These are phyloP conservation scores for Prosapia bicincta DNA, from an alignment of 2,888 invertebrate genomes.

Conservation along the genomic window DNA sequence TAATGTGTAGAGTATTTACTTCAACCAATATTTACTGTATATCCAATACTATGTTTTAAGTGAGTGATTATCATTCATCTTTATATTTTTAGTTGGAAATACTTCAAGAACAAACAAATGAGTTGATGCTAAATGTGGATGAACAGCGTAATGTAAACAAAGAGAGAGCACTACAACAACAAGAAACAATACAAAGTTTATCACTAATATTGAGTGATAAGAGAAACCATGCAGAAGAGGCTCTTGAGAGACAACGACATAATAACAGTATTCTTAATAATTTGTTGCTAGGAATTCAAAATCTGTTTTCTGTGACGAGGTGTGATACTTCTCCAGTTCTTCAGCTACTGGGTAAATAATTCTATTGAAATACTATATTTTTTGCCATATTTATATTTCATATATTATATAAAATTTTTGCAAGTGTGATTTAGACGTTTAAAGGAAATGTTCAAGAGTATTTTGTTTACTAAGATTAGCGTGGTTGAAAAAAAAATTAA, in stretches of 20 bases:
- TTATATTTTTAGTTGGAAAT: constrained; percentile 55
- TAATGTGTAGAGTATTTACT: no score
- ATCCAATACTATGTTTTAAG: no score
- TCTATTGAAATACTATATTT: neutral
- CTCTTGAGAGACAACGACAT: constrained; percentile 47
- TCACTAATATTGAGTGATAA: constrained; percentile 51
- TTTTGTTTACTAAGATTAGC: no score
- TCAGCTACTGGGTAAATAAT: constrained; percentile 56
- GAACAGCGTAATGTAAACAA: constrained; percentile 58
- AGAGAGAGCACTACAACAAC: constrained; percentile 56
- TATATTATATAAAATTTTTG: no score
- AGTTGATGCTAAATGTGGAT: constrained; percentile 61
- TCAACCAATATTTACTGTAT: no score
- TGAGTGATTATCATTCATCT: no score
- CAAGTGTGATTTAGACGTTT: no score
- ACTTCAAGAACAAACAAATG: constrained; percentile 63
- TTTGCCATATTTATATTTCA: no score
- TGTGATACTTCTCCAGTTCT: constrained; percentile 72
- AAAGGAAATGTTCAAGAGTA: no score
- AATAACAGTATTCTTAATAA: constrained; percentile 45
- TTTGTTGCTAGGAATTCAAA: constrained; percentile 50
- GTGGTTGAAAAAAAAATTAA: no score
- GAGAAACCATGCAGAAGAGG: constrained; percentile 44
- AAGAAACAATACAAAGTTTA: constrained; percentile 56
- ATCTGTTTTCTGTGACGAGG: constrained; percentile 57